These are phyloP conservation scores for Ciconia nigra DNA, from an alignment of 2,797 vertebrate species.

Conservation along the genomic window DNA sequence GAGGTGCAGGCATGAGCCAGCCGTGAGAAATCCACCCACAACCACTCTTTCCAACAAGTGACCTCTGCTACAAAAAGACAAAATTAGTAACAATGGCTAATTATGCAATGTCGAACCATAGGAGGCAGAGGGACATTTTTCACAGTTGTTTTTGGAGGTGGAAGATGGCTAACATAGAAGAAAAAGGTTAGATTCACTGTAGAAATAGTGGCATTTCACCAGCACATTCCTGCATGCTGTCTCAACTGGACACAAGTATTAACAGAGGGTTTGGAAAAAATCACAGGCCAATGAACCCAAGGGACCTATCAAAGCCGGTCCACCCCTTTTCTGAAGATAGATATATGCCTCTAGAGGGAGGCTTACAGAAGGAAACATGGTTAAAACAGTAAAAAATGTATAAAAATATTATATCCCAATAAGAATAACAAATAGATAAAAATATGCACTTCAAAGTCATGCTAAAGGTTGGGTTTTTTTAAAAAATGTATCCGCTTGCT, in stretches of 20 bases:
- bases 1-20: not conserved
- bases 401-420: not conserved
- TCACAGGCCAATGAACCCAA: not conserved
- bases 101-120: not conserved
- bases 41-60: not conserved
- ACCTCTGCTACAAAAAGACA: not conserved
- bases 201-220: not conserved
- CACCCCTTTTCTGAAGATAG: not conserved
- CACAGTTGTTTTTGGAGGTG: not conserved
- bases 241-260: not conserved
- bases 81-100: not conserved
- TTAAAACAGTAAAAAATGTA: not conserved
- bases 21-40: not conserved
- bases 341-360: not conserved
- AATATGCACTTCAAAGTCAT: not conserved
- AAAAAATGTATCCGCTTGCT: not conserved
- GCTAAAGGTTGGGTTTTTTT: not conserved
- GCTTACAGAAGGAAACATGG: not conserved
- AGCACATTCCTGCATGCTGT: not conserved
- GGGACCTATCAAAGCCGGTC: not conserved
- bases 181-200: not conserved
- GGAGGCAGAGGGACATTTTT: not conserved
- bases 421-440: not conserved
- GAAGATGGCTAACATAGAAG: not conserved
- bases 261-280: not conserved